Evolutionary conservation across 2,113 vertebrate genomes (phyloP), one percentile per base, ranked within the genome.

Genomic region (Phaethon lepturus): DNA sequence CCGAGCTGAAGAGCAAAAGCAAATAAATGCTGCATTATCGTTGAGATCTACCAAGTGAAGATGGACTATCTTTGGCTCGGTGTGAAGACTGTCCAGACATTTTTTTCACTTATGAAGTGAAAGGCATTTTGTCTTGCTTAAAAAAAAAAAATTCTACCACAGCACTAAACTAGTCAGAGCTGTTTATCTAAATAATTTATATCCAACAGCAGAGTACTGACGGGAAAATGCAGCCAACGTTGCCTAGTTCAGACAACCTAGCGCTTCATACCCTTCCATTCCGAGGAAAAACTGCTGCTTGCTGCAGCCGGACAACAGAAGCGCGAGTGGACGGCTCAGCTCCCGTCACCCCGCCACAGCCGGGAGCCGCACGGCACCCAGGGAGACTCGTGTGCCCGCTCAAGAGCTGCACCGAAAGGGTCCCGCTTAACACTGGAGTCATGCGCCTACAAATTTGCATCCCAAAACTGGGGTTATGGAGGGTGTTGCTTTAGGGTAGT

Each of bases 91-190:
- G 12, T 17, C 45, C 83, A 88, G 82, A 29, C 42, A 3, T 29
- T 72, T 63, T 67, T 85, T 60, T 83, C 85, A 67, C 17, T 72
- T 80, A 38, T 5, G 33, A 71, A 91, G 47, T 40, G 44, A 94
- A 77, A 96, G 38, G n/a, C 19, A 29, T 89, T 93, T 78, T 93
- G 33, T 86, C 82, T 82, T 66, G 35, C 60, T 64, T 58, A 26
- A 72, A 73, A 67, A 68, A 50, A 24, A 60, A 6, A n/a, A 3
- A 33, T n/a, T 35, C 73, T 71, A 38, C 73, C 60, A 7, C 10
- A 73, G 69, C 40, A 60, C 69, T 88, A 28, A 81, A 68, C 38
- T 22, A 62, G 18, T 44, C 85, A 71, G 67, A 86, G 76, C 42
- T 66, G 64, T 84, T 90, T 59, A n/a, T 64, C 40, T 55, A 29